Conservation (phyloP, 2,113 vertebrate genomes). For the Galemys pyrenaicus region DNA sequence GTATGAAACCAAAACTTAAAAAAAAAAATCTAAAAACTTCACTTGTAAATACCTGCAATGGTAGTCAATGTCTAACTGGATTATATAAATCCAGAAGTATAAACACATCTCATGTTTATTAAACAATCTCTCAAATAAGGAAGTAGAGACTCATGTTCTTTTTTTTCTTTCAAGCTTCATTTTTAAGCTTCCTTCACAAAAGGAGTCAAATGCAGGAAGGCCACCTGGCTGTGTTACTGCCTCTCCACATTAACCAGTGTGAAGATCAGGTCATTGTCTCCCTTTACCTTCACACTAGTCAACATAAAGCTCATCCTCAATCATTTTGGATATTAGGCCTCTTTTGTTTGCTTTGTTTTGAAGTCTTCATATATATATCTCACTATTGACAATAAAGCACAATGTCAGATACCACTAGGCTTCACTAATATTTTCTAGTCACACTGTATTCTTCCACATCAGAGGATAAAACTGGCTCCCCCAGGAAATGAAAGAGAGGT, state of each 20-base stretch:
- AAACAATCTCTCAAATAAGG: neutral
- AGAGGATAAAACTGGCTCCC: neutral
- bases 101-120: neutral
- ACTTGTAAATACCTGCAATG: slow-evolving; percentile 3
- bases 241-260: neutral
- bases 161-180: neutral
- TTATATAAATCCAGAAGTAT: neutral
- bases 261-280: neutral
- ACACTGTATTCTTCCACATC: slow-evolving; percentile 35
- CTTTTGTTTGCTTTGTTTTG: neutral
- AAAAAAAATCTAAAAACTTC: neutral
- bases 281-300: neutral
- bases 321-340: neutral
- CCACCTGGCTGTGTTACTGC: neutral
- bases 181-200: neutral
- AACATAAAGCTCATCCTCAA: neutral
- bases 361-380: neutral
- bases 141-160: neutral
- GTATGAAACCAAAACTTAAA: neutral
- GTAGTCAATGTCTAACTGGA: neutral
- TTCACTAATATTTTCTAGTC: slow-evolving; percentile 34
- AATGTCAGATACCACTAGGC: neutral
- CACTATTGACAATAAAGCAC: neutral
- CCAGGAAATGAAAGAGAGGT: slow-evolving; percentile 60
- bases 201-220: neutral